Evolutionary conservation across 2,113 vertebrate genomes (phyloP), one percentile per base, ranked within the genome.

Genomic region (Brachionichthys hirsutus): DNA sequence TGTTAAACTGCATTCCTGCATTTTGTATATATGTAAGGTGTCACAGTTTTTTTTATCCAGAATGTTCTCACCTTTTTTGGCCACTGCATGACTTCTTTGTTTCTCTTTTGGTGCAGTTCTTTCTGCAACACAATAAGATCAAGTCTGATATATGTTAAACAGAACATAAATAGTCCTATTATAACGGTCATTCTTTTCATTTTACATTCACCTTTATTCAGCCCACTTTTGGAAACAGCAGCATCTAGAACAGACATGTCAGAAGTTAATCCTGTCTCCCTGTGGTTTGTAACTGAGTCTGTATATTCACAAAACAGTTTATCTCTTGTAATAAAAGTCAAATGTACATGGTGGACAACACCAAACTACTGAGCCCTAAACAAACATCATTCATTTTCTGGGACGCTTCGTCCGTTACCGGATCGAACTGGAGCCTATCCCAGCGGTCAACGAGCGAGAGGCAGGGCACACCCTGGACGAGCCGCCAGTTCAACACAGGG

Each of bases 61-160:
- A 40, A 14, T 5, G 11, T 17, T 3, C 18, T 66, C 48, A 87
- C 88, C 85, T 85, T 82, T 83, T 43, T 62, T 85, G 2, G 35
- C 19, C 6, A 4, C 54, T 15, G 64, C 35, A 15, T 52, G 6
- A 47, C 9, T 14, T 70, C 55, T 81, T 10, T 14, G 34, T 64
- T 80, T 87, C 35, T 80, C 64, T 66, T 73, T 60, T 40, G 50
- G 70, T 22, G 30, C 13, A 15, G 43, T 17, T 18, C 16, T 8
- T 45, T 45, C 43, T 45, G 43, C n/a, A 2, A 36, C 36, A 9
- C 1, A 36, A 45, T 6, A 5, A 42, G 12, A 24, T 12, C 36
- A 38, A 38, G 24, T 30, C 4, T 30, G 24, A 30, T 30, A 30
- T 30, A 30, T 8, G 24, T 11, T 1, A 38, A 38, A 13, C 1